Conservation (phyloP, 2,113 vertebrate species). For the Ophiodon elongatus region DNA sequence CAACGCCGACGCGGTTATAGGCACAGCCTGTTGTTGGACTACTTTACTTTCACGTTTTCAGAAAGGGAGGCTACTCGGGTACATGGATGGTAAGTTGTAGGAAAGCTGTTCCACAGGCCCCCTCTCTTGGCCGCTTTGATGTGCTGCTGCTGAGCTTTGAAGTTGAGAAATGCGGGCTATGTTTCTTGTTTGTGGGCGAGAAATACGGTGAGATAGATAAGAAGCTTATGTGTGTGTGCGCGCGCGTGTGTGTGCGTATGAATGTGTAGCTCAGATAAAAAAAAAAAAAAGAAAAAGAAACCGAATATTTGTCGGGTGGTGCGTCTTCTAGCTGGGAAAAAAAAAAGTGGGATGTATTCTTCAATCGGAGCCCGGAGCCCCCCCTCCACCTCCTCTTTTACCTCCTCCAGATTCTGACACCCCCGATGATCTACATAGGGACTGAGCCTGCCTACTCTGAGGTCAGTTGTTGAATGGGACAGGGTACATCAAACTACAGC, state of each 20-base stretch:
- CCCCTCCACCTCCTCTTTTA: constrained; percentile 38
- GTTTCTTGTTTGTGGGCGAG: constrained; percentile 84
- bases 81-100: constrained; percentile 88
- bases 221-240: constrained; percentile 71
- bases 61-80: constrained; percentile 49
- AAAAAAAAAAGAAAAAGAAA: no score
- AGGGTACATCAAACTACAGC: constrained; percentile 65
- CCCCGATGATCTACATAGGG: constrained; percentile 82
- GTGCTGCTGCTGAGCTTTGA: constrained; percentile 88
- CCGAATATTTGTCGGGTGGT: constrained; percentile 66
- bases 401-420: constrained; percentile 76
- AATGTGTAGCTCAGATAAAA: constrained; percentile 64
- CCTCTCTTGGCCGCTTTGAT: constrained; percentile 85
- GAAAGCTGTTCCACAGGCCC: constrained; percentile 80
- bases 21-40: constrained; percentile 66
- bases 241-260: constrained; percentile 15
- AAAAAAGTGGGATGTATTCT: constrained; percentile 78
- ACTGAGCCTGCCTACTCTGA: constrained; percentile 74
- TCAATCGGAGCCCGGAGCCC: constrained; percentile 43
- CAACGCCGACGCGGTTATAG: constrained; percentile 20
- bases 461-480: constrained; percentile 84
- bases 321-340: constrained; percentile 62
- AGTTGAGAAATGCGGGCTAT: constrained; percentile 83
- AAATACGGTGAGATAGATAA: constrained; percentile 82
- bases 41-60: constrained; percentile 62